Conservation (phyloP, 1,140 invertebrate genomes). For the Penaeus japonicus region DNA sequence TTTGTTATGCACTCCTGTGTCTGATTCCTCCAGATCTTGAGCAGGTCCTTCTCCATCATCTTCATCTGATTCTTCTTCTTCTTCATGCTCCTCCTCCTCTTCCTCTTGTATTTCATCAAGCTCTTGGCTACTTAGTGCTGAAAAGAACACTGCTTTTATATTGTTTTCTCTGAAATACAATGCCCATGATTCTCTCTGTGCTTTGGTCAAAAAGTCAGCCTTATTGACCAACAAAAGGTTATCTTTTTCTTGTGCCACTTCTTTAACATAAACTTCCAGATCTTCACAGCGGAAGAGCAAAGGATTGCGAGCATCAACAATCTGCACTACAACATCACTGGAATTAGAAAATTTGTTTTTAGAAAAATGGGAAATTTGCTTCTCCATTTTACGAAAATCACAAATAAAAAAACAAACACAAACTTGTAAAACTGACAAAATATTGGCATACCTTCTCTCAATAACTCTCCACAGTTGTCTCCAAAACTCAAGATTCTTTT, state of each 20-base stretch:
- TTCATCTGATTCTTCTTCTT: constrained; percentile 50
- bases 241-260: constrained; percentile 79
- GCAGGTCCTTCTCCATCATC: constrained; percentile 41
- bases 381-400: neutral
- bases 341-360: constrained; percentile 55
- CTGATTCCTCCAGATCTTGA: constrained; percentile 21
- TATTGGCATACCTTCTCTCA: constrained; percentile 75
- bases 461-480: constrained; percentile 97
- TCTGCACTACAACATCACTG: constrained; percentile 94
- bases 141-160: constrained; percentile 83
- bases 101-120: constrained; percentile 20
- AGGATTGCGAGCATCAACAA: constrained; percentile 97
- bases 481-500: constrained; percentile 98
- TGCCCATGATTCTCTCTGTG: constrained; percentile 86
- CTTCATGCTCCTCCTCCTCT: neutral
- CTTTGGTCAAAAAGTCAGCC: constrained; percentile 87
- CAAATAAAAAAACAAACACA: neutral
- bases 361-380: neutral
- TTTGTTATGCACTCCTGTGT: constrained; percentile 61
- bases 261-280: constrained; percentile 91
- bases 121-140: constrained; percentile 70
- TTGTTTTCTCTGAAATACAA: constrained; percentile 80
- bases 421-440: neutral
- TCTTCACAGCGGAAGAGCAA: constrained; percentile 93
- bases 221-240: constrained; percentile 95